Evolutionary conservation across 2,113 vertebrate genomes (phyloP).

Genomic region (Haemorhous mexicanus): DNA sequence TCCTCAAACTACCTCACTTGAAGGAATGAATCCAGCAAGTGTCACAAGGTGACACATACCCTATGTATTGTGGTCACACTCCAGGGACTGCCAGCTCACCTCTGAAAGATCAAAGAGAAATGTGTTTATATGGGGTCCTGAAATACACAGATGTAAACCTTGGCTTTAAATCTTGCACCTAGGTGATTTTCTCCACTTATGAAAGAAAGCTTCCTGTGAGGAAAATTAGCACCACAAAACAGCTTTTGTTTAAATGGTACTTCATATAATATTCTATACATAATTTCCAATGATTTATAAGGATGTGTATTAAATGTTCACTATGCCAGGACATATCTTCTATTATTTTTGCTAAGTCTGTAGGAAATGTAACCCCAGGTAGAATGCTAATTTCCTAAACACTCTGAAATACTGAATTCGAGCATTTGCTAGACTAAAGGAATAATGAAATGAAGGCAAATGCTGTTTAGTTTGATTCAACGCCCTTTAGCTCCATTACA

Average conservation of each 20-base stretch:
- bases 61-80: constrained; percentile 26
- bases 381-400: neutral
- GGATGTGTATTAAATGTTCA: neutral
- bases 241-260: neutral
- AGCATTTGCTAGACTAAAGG: neutral
- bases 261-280: neutral
- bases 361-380: neutral
- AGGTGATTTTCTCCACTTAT: neutral
- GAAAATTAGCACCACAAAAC: neutral
- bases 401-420: neutral
- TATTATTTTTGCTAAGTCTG: neutral
- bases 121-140: neutral
- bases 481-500: neutral
- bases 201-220: neutral
- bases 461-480: neutral
- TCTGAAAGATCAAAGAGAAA: neutral
- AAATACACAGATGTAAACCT: neutral
- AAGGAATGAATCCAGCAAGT: constrained; percentile 29
- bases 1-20: constrained; percentile 22
- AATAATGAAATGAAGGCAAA: neutral
- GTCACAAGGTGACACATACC: constrained; percentile 35
- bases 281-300: neutral
- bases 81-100: neutral
- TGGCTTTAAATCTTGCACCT: neutral
- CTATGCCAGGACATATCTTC: neutral